Percentiles rank a stretch among this genome's conserved stretches.
phyloP scores from a whole-genome alignment of 53 echinoderm and acorn worm species.

The Hippasteria phrygiana region DNA sequence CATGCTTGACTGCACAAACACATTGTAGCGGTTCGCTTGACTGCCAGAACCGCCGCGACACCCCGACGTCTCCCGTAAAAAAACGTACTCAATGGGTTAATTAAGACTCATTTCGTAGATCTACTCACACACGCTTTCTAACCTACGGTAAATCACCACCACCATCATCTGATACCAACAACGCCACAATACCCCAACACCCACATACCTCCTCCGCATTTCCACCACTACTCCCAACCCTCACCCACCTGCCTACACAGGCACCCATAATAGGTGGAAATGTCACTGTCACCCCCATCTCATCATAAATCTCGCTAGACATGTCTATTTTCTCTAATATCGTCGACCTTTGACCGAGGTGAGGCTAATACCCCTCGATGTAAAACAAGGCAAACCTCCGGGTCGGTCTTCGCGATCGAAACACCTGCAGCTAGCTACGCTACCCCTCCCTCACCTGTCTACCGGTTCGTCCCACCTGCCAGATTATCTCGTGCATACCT shows the following conservation, averaged over 20 bases:
- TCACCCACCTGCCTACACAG: background rate
- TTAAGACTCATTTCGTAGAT: too few species aligned
- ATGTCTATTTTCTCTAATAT: constrained; percentile 27
- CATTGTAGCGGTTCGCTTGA: too few species aligned
- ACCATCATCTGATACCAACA: too few species aligned
- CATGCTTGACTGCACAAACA: too few species aligned
- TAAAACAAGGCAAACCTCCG: background rate
- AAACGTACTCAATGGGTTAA: too few species aligned
- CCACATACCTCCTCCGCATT: background rate
- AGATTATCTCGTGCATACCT: background rate
- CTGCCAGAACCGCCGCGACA: too few species aligned
- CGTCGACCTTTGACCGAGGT: background rate
- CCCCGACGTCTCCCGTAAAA: too few species aligned
- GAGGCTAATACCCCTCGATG: constrained; percentile 14
- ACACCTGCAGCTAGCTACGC: background rate
- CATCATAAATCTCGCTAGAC: constrained; percentile 29
- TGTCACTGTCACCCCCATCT: background rate
- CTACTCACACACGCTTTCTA: too few species aligned
- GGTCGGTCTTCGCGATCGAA: background rate
- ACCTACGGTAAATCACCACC: too few species aligned
- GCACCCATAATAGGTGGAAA: background rate
- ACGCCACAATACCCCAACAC: too few species aligned
- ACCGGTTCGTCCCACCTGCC: background rate
- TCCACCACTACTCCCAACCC: background rate
- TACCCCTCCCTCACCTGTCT: background rate